Conservation (phyloP, 2,113 vertebrate genomes). For the Circaetus gallicus region DNA sequence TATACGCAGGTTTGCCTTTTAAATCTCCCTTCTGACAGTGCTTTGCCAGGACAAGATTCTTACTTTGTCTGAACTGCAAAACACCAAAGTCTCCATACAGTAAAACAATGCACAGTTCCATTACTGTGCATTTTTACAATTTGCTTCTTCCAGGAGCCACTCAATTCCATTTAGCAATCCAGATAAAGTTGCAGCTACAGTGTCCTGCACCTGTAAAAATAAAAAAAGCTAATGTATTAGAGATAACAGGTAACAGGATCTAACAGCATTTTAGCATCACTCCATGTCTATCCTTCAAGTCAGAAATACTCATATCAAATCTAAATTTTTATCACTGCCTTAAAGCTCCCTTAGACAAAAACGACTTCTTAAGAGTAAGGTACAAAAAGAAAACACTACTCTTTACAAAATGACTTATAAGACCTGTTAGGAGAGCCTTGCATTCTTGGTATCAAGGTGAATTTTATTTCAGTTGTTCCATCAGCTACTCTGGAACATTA, state of each 20-base stretch:
- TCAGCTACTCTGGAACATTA: not conserved
- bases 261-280: not conserved
- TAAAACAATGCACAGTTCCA: not conserved
- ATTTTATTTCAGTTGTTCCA: not conserved
- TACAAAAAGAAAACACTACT: not conserved
- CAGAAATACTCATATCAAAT: not conserved
- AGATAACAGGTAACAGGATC: not conserved
- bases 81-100: not conserved
- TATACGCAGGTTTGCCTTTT: not conserved
- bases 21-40: not conserved
- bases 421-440: not conserved
- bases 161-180: slow-evolving; percentile 86
- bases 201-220: slow-evolving; percentile 82
- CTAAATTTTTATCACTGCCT: not conserved
- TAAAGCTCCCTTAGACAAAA: not conserved
- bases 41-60: not conserved
- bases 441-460: not conserved
- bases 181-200: slow-evolving; percentile 80
- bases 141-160: slow-evolving; percentile 87
- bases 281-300: not conserved
- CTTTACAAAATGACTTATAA: not conserved
- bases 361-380: not conserved
- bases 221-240: not conserved
- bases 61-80: not conserved
- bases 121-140: slow-evolving; percentile 69